Evolutionary conservation across 2,113 vertebrate species (phyloP), one percentile per base, ranked within the genome.

Genomic region (Hepsetus odoe): DNA sequence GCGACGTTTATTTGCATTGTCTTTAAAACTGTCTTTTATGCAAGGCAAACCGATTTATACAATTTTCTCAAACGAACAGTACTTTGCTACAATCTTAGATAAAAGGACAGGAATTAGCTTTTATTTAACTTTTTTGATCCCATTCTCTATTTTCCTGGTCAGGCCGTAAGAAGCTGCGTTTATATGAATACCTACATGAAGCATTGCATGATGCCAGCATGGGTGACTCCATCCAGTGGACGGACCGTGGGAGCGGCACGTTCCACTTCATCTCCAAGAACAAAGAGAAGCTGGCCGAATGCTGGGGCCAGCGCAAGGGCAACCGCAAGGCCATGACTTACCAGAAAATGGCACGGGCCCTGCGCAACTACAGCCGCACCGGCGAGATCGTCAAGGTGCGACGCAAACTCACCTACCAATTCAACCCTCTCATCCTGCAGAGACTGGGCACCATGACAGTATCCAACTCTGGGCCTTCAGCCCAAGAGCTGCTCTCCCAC

Each of bases 261-360:
- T 99, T 99, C 87, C 96, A 99, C 88, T 99, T 99, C 81, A 86
- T 98, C 78, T 99, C 98, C 30, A 98, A 98, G 89, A 97, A 98
- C 90, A 98, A 98, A 83, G 97, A 98, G 87, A 97, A 94, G 88
- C 92, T 99, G 84, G 98, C 98, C 0, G 95, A 98, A 87, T 92
- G 95, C 77, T 98, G 96, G 98, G 98, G 98, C 55, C 94, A 95
- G 83, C 94, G 95, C 79, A 99, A 99, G 82, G 98, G 96, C 77
- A 98, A 99, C 88, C 94, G 96, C 77, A 98, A 99, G 88, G 94
- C 94, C 80, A 99, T 99, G 97, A 99, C 98, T 26, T 99, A 98
- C 30, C 98, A 99, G 92, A 99, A 99, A 90, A 98, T 99, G 98
- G 97, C 97, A 18, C 92, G 97, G 74, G 98, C 98, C 0, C 90